Conservation (phyloP, 2,113 vertebrate genomes). For the Hyperopisus bebe region DNA sequence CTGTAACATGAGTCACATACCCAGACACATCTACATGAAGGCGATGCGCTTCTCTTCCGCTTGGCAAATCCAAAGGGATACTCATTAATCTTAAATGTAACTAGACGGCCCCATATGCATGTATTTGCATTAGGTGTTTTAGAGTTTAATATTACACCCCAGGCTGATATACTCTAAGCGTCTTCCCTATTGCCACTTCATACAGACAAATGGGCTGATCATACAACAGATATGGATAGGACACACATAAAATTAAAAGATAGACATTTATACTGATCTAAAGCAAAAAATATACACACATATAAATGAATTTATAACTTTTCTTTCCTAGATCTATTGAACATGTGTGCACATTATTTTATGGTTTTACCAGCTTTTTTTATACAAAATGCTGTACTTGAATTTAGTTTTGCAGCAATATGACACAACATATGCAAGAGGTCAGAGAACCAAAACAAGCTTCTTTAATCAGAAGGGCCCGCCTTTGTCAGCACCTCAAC, state of each 20-base stretch:
- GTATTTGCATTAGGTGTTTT: not conserved
- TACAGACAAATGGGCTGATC: not conserved
- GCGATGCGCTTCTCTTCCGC: not conserved
- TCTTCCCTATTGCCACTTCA: not conserved
- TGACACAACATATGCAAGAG: not conserved
- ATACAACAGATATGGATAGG: not conserved
- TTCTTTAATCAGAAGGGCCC: not conserved
- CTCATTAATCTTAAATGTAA: not conserved
- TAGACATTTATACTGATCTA: not conserved
- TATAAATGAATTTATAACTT: not conserved
- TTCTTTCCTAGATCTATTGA: not conserved
- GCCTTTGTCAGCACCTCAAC: not conserved
- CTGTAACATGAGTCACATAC: not conserved
- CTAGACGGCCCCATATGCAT: not conserved
- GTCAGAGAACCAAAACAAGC: not conserved
- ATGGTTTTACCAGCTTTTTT: not conserved
- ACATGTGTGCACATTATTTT: not conserved
- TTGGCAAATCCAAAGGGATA: not conserved
- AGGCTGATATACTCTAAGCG: not conserved
- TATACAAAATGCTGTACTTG: not conserved
- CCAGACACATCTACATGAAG: not conserved
- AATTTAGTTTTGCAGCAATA: not conserved
- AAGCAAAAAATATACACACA: not conserved
- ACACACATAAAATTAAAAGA: not conserved
- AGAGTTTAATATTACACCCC: not conserved